Conservation (phyloP, 2,797 vertebrate species). For the Pangasius krempfi region DNA sequence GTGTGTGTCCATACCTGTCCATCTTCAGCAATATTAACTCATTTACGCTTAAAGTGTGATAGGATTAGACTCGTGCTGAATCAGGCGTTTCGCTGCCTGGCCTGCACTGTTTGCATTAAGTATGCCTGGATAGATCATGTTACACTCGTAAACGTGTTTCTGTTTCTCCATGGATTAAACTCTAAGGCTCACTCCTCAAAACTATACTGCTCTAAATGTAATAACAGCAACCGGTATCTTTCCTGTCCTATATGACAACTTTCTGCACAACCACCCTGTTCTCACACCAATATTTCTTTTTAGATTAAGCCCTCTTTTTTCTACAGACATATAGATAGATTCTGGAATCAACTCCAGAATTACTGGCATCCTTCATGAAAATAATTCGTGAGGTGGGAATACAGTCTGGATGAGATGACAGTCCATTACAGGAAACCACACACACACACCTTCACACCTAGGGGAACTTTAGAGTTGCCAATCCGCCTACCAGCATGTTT, state of each 20-base stretch:
- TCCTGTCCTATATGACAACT: slow-evolving; percentile 55
- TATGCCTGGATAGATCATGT: slow-evolving; percentile 62
- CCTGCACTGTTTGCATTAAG: slow-evolving; percentile 50
- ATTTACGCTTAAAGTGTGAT: neutral
- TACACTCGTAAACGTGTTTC: slow-evolving; percentile 63
- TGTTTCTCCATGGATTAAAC: slow-evolving; percentile 70
- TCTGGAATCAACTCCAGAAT: neutral
- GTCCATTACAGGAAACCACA: neutral
- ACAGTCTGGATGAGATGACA: neutral
- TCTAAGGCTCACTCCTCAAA: slow-evolving; percentile 56
- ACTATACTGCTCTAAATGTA: slow-evolving; percentile 57
- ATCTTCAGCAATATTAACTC: neutral
- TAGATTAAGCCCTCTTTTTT: neutral
- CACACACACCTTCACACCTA: neutral
- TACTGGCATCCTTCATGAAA: neutral
- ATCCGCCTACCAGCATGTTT: neutral
- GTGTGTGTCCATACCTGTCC: neutral
- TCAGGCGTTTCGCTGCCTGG: slow-evolving; percentile 37
- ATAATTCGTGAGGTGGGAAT: neutral
- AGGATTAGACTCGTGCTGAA: slow-evolving; percentile 3
- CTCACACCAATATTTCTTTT: neutral
- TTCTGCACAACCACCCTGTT: neutral
- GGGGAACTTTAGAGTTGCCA: neutral
- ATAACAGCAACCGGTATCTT: slow-evolving; percentile 14
- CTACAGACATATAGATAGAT: neutral